Evolutionary conservation across 64 coral and sea anemone species (phyloP).

Genomic region (Trachythela sp.): DNA sequence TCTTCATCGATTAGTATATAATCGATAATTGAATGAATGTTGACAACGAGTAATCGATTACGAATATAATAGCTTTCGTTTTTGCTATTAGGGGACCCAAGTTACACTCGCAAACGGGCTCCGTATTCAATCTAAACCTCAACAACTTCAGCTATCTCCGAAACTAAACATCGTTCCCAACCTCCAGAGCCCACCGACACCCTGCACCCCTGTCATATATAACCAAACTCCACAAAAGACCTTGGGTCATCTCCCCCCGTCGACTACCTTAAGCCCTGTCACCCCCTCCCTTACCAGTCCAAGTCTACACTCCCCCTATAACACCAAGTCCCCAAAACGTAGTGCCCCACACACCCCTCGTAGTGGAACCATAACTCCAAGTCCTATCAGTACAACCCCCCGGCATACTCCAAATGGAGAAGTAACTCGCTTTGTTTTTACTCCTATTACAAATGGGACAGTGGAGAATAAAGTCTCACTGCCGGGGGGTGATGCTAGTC

Average conservation of each 20-base stretch:
- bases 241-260: not conserved
- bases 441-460: slow-evolving; percentile 70
- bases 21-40: no score
- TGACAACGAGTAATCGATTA: no score
- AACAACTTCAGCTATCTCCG: not conserved
- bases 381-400: slow-evolving; percentile 51
- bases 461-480: slow-evolving; percentile 45
- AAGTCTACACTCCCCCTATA: slow-evolving; percentile 53
- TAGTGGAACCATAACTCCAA: slow-evolving; percentile 77
- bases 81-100: not conserved
- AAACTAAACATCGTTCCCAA: not conserved
- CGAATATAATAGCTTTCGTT: no score
- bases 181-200: not conserved
- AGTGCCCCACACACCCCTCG: slow-evolving; percentile 74
- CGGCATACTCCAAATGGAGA: slow-evolving; percentile 85
- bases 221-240: not conserved
- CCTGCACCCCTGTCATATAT: not conserved
- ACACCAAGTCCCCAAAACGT: slow-evolving; percentile 76
- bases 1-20: no score
- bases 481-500: slow-evolving; percentile 67
- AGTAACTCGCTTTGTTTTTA: slow-evolving; percentile 81
- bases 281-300: slow-evolving; percentile 80
- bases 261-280: slow-evolving; percentile 33
- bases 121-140: slow-evolving; percentile 9
- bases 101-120: not conserved